A percentile compares a stretch with the other conserved stretches of the same genome.
Evolutionary conservation across 37 sponge, comb jelly and placozoan genomes (phyloP).

Genomic region (Amphimedon queenslandica): DNA sequence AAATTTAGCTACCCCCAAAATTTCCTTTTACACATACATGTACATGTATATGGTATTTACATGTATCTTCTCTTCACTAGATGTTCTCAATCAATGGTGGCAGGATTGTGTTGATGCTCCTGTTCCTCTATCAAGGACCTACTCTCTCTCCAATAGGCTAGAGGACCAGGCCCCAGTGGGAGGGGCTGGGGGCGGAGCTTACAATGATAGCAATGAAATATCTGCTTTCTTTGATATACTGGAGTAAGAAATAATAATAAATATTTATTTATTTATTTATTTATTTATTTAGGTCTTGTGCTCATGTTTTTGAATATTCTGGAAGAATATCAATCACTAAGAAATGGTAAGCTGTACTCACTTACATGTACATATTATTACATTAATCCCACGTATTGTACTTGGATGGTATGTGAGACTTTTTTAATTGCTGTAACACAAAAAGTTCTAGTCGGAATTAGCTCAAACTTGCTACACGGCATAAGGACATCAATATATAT

Average conservation of each 20-base stretch:
- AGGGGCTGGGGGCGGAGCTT: too few relatives aligned
- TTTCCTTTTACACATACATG: too few relatives aligned
- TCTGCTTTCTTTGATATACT: slow-evolving; percentile 62
- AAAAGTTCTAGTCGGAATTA: too few relatives aligned
- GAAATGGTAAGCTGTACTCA: slow-evolving; percentile 24
- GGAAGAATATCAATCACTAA: slow-evolving; percentile 26
- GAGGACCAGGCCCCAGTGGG: slow-evolving; percentile 10
- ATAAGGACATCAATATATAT: too few relatives aligned
- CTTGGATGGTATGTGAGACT: too few relatives aligned
- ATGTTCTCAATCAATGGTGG: slow-evolving; percentile 60
- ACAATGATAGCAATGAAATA: slow-evolving; percentile 35
- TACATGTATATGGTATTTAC: too few relatives aligned
- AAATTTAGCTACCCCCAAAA: too few relatives aligned
- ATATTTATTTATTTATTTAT: neutral
- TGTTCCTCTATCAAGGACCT: neutral
- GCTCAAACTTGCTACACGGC: too few relatives aligned
- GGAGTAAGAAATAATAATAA: slow-evolving; percentile 35
- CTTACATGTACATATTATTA: neutral
- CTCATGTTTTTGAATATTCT: slow-evolving; percentile 45
- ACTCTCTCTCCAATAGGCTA: neutral
- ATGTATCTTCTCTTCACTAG: slow-evolving; percentile 19
- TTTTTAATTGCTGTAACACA: too few relatives aligned
- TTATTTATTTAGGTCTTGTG: slow-evolving; percentile 36
- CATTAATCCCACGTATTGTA: too few relatives aligned
- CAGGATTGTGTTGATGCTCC: slow-evolving; percentile 28